Conservation (phyloP, 2,797 vertebrate genomes). For the Scolopax bukidnonensis region DNA sequence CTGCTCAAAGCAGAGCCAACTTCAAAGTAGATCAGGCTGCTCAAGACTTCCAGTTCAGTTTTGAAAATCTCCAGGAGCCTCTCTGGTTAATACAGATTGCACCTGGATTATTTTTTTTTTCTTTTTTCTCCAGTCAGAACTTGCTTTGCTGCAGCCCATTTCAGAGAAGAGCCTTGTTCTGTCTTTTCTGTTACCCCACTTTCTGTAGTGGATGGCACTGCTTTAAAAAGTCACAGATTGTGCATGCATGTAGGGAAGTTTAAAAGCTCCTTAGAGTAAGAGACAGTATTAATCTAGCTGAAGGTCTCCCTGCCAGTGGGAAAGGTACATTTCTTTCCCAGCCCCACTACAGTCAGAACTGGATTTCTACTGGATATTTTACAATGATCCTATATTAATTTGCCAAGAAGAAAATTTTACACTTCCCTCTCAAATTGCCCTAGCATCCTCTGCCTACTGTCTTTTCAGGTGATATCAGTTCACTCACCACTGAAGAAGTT, state of each 20-base stretch:
- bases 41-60: neutral
- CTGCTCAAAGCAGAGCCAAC: neutral
- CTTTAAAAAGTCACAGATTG: neutral
- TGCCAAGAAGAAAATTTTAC: neutral
- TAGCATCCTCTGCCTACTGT: fast-evolving
- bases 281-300: neutral
- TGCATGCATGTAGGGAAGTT: neutral
- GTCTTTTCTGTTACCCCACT: neutral
- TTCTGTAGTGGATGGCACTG: neutral
- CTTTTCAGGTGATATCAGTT: neutral
- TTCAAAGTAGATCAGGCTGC: neutral
- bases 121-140: neutral
- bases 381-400: neutral
- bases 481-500: neutral
- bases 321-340: neutral
- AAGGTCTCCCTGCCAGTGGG: neutral
- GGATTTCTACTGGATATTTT: neutral
- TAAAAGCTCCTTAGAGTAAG: neutral
- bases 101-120: neutral
- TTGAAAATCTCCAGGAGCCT: neutral
- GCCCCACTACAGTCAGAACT: neutral
- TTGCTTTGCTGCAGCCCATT: neutral
- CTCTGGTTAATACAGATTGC: neutral
- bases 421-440: neutral
- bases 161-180: neutral